A percentile compares a stretch with the other conserved stretches of the same genome.
These are phyloP conservation scores for Cassiopea andromeda DNA, from an alignment of 30 jellyfish, hydroid and myxozoan species.

Conservation along the genomic window DNA sequence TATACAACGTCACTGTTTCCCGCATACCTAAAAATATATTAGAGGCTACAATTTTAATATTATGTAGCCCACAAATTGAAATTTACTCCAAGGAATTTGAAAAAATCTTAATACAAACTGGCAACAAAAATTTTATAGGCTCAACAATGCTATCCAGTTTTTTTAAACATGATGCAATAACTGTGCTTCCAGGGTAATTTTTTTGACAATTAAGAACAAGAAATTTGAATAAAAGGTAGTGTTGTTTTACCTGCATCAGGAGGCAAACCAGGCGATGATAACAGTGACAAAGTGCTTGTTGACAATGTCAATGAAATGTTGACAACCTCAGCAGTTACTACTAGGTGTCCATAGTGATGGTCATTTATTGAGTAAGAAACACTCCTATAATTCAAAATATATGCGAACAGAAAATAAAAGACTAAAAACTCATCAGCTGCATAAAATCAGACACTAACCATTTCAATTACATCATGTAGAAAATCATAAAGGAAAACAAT, in stretches of 20 bases:
- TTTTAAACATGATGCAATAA: too few relatives aligned
- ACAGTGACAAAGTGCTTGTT: constrained; percentile 36
- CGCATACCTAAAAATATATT: constrained; percentile 71
- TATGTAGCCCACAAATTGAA: too few relatives aligned
- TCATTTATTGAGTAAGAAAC: constrained; percentile 80
- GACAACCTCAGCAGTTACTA: constrained; percentile 81
- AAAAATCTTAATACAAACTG: too few relatives aligned
- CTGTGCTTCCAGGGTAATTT: not conserved
- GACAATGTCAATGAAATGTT: constrained; percentile 79
- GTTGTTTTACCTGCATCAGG: constrained; percentile 87
- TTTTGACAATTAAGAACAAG: not conserved
- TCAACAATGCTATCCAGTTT: too few relatives aligned
- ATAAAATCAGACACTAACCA: not conserved
- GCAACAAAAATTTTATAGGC: too few relatives aligned
- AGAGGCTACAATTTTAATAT: too few relatives aligned
- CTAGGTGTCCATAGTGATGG: constrained; percentile 79
- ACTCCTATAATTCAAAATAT: constrained; percentile 65
- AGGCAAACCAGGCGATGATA: constrained; percentile 89
- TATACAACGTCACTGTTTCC: constrained; percentile 58
- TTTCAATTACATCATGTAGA: not conserved
- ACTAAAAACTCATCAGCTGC: not conserved
- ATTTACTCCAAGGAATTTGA: too few relatives aligned
- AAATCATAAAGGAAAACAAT: not conserved
- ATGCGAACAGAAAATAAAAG: not conserved
- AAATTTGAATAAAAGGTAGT: not conserved